phyloP scores from a whole-genome alignment of 2,888 invertebrate species.

The Phanerotoma sp. region DNA sequence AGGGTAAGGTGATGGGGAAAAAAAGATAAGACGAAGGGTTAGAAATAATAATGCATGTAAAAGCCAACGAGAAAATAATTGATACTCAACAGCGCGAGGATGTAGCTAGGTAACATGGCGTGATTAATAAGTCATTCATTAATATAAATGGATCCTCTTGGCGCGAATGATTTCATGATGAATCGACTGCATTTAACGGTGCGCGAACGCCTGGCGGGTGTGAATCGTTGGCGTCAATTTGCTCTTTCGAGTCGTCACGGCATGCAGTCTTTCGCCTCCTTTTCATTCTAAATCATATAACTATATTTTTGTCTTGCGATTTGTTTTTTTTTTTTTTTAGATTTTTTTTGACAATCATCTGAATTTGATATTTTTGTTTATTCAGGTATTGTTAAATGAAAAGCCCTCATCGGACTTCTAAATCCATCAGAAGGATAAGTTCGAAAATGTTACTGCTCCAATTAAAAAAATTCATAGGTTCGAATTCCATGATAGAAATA shows the following conservation, averaged over 20 bases:
- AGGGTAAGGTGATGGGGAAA: too few relatives aligned
- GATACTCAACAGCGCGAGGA: slow-evolving; percentile 34
- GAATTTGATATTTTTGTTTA: too few relatives aligned
- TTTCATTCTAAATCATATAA: not conserved
- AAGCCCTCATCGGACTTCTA: too few relatives aligned
- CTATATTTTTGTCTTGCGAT: too few relatives aligned
- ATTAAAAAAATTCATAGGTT: too few relatives aligned
- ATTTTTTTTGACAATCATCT: too few relatives aligned
- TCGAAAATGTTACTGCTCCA: too few relatives aligned
- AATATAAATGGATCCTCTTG: slow-evolving; percentile 48
- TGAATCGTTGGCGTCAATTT: slow-evolving; percentile 42
- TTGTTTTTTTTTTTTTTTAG: too few relatives aligned
- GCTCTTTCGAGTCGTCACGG: slow-evolving; percentile 15
- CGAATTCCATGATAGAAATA: too few relatives aligned
- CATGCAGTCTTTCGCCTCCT: slow-evolving; percentile 8
- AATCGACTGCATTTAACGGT: slow-evolving; percentile 46
- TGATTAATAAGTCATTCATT: slow-evolving; percentile 51
- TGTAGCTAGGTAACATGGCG: slow-evolving; percentile 25
- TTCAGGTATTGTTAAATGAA: too few relatives aligned
- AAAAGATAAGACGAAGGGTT: too few relatives aligned
- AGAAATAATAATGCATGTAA: slow-evolving; percentile 16
- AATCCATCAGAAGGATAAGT: too few relatives aligned
- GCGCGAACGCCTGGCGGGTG: slow-evolving; percentile 44
- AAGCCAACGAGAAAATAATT: slow-evolving; percentile 36
- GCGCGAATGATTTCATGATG: slow-evolving; percentile 48